phyloP scores from a whole-genome alignment of 2,113 vertebrate genomes.

The Ochotona princeps region DNA sequence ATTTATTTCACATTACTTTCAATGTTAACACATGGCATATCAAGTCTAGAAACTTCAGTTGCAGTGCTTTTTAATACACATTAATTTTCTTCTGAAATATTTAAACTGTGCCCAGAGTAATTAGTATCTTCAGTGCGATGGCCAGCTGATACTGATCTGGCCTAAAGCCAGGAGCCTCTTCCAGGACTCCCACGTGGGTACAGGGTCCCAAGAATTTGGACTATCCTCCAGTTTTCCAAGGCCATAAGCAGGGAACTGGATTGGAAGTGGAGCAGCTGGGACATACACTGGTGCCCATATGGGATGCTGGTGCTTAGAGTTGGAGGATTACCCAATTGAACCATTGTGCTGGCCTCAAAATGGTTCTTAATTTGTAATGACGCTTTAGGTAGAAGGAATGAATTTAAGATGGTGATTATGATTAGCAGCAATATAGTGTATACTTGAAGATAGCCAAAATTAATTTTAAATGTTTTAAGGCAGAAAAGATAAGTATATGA shows the following conservation, averaged over 20 bases:
- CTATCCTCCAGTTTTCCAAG: no score
- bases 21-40: constrained; percentile 8
- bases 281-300: no score
- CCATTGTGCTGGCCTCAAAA: neutral
- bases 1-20: constrained; percentile 31
- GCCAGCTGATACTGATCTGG: no score
- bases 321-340: no score
- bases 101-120: neutral
- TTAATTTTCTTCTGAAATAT: neutral
- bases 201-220: no score
- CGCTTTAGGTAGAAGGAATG: neutral
- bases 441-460: neutral
- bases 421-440: neutral
- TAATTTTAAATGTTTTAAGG: neutral
- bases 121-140: neutral
- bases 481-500: neutral
- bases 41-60: constrained; percentile 7
- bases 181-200: no score
- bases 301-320: no score
- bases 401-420: neutral
- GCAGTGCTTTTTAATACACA: neutral
- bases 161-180: no score
- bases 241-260: no score
- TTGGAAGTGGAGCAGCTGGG: no score
- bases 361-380: neutral